These are phyloP conservation scores for Bombus turneri DNA, from an alignment of 1,140 invertebrate species.

Conservation along the genomic window DNA sequence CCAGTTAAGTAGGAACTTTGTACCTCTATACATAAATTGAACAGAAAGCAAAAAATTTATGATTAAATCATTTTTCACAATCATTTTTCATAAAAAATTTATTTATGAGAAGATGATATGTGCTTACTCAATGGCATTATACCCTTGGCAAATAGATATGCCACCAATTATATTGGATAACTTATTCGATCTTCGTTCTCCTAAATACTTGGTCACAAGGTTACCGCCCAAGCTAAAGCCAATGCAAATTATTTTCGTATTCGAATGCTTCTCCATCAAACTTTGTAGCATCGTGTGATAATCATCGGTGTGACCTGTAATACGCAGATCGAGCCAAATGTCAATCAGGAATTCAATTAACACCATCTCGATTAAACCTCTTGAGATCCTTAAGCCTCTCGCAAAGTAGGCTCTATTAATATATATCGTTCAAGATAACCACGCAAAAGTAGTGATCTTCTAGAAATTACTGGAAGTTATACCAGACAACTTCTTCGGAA, in stretches of 20 bases:
- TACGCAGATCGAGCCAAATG: neutral
- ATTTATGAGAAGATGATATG: neutral
- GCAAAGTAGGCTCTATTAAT: neutral
- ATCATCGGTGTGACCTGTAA: slow-evolving; percentile 92
- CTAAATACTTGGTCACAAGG: slow-evolving; percentile 94
- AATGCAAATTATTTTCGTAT: slow-evolving; percentile 90
- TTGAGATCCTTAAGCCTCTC: neutral
- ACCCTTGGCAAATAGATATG: slow-evolving; percentile 95
- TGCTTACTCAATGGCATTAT: slow-evolving; percentile 93
- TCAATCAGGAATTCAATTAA: slow-evolving; percentile 29
- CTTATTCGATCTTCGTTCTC: slow-evolving; percentile 86
- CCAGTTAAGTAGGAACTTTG: slow-evolving; percentile 91
- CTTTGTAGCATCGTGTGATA: slow-evolving; percentile 90
- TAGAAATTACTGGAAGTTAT: no score
- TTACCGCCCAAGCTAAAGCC: slow-evolving; percentile 96
- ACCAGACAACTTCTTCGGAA: no score
- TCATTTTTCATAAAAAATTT: neutral
- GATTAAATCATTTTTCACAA: no score
- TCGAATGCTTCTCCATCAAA: slow-evolving; percentile 87
- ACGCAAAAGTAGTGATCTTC: no score
- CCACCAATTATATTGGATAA: slow-evolving; percentile 90
- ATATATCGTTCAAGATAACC: no score
- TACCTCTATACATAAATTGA: slow-evolving; percentile 84
- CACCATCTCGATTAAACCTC: neutral
- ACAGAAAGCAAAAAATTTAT: no score